These are phyloP conservation scores for Montipora capitata DNA, from an alignment of 92 coral and sea anemone genomes.

Conservation along the genomic window DNA sequence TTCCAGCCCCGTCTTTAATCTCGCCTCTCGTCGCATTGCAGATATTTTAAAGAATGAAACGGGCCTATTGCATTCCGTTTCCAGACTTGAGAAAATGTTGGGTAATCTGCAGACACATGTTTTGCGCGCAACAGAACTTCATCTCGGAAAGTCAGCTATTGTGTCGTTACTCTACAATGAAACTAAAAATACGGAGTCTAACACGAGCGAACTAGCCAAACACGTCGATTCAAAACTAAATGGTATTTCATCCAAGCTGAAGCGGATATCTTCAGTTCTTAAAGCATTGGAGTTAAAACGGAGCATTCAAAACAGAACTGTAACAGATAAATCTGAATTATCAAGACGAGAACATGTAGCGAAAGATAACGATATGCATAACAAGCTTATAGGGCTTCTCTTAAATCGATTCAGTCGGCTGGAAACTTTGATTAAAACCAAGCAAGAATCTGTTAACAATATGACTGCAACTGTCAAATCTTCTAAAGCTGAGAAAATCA, in stretches of 20 bases:
- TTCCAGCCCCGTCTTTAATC: constrained; percentile 38
- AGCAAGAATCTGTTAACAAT: neutral
- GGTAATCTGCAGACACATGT: constrained; percentile 24
- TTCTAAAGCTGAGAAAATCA: neutral
- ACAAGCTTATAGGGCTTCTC: constrained; percentile 23
- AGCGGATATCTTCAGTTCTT: constrained; percentile 36
- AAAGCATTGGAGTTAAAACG: constrained; percentile 13
- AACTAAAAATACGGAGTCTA: neutral
- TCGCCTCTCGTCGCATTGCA: constrained; percentile 13
- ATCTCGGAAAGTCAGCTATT: neutral
- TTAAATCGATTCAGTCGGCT: constrained; percentile 20
- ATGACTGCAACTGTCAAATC: neutral
- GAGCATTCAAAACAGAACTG: neutral
- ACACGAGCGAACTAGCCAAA: constrained; percentile 2
- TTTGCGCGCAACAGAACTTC: constrained; percentile 13
- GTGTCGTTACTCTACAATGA: neutral
- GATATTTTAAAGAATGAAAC: constrained; percentile 38
- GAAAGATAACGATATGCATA: constrained; percentile 8
- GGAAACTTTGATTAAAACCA: constrained; percentile 22
- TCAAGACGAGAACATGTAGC: neutral
- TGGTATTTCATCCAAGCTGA: constrained; percentile 34
- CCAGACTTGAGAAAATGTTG: constrained; percentile 37
- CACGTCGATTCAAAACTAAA: constrained; percentile 22
- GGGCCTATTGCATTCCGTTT: constrained; percentile 33
- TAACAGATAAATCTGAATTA: neutral